Evolutionary conservation across 2,888 invertebrate genomes (phyloP).

Genomic region (Epistrophe grossulariae): DNA sequence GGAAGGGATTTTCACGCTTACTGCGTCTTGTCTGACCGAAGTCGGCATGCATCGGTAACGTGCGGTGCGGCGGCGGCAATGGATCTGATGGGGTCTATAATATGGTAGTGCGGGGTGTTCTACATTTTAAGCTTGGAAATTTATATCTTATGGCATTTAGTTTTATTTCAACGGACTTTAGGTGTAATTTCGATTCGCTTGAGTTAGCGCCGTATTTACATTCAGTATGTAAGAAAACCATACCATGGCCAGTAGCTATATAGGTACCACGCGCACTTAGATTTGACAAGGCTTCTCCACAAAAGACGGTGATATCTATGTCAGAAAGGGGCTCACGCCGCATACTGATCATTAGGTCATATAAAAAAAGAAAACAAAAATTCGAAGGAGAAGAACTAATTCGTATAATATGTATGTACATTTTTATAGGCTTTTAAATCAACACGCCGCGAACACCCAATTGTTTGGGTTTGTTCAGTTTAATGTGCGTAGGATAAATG

Average conservation of each 20-base stretch:
- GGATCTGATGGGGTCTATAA: not conserved
- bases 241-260: conserved; percentile 26
- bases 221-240: conserved; percentile 33
- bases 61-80: not conserved
- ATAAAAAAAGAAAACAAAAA: not conserved
- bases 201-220: conserved; percentile 57
- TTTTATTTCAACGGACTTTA: conserved; percentile 37
- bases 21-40: conserved; percentile 42
- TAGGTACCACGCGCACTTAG: not conserved
- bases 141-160: conserved; percentile 32
- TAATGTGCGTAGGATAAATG: conserved; percentile 38
- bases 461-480: conserved; percentile 21
- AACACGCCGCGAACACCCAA: conserved; percentile 50
- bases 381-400: conserved; percentile 22
- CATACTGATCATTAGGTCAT: conserved; percentile 33
- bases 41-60: not conserved
- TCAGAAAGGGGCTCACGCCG: conserved; percentile 33
- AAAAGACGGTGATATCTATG: conserved; percentile 1
- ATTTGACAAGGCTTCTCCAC: conserved; percentile 50
- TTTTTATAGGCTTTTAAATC: conserved; percentile 61
- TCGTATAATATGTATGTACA: conserved; percentile 27
- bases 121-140: conserved; percentile 23
- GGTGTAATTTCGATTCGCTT: conserved; percentile 62
- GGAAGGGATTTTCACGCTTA: conserved; percentile 42
- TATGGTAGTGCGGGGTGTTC: conserved; percentile 1